phyloP scores from a whole-genome alignment of 1,140 invertebrate genomes.

The Aphidius ervi region DNA sequence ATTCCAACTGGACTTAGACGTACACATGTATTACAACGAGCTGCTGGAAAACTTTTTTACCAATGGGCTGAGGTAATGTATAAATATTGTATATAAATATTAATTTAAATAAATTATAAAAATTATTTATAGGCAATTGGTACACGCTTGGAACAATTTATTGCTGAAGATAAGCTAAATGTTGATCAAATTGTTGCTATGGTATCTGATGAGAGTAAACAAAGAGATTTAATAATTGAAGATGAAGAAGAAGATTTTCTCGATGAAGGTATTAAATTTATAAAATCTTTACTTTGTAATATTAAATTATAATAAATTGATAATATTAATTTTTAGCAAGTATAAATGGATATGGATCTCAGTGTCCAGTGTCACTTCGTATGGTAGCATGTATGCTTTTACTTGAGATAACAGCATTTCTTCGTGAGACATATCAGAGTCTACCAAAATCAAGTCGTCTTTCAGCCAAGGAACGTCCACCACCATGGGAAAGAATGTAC shows the following conservation, averaged over 20 bases:
- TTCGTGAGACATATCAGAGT: slow-evolving; percentile 91
- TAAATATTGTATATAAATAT: background rate
- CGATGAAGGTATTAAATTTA: slow-evolving; percentile 74
- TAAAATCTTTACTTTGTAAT: background rate
- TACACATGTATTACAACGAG: slow-evolving; percentile 79
- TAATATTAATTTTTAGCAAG: slow-evolving; percentile 61
- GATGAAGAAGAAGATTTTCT: slow-evolving; percentile 98
- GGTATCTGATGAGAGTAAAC: slow-evolving; percentile 76
- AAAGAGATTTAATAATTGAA: slow-evolving; percentile 78
- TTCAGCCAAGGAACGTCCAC: slow-evolving; percentile 66
- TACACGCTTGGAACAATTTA: slow-evolving; percentile 78
- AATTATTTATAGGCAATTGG: slow-evolving; percentile 66
- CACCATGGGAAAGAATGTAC: slow-evolving; percentile 74
- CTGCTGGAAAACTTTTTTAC: slow-evolving; percentile 94
- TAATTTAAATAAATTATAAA: background rate
- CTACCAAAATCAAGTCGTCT: slow-evolving; percentile 68
- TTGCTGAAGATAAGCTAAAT: slow-evolving; percentile 70
- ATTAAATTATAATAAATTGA: background rate
- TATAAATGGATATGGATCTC: slow-evolving; percentile 77
- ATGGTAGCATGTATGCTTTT: slow-evolving; percentile 90
- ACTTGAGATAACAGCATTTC: slow-evolving; percentile 93
- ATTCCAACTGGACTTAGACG: slow-evolving; percentile 62
- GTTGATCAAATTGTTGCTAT: slow-evolving; percentile 65
- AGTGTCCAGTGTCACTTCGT: slow-evolving; percentile 88
- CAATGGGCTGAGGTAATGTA: slow-evolving; percentile 86